Evolutionary conservation across 2,797 vertebrate species (phyloP).

Genomic region (Lerista edwardsae): DNA sequence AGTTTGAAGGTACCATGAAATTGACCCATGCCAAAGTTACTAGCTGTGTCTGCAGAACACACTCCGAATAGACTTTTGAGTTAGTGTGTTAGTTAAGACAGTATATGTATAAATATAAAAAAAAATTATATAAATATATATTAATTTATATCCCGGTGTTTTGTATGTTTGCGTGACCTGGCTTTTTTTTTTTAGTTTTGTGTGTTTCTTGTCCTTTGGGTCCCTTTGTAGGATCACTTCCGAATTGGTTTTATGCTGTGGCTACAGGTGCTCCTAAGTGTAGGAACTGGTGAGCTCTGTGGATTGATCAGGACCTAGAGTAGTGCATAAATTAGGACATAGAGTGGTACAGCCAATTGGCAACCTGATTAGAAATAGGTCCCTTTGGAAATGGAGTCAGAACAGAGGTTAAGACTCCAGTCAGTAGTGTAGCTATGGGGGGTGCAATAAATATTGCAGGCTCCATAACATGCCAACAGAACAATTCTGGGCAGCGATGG

Average conservation of each 20-base stretch:
- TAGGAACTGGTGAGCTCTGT: conserved; percentile 33
- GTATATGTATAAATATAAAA: conserved; percentile 8
- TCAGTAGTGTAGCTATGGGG: too few species aligned
- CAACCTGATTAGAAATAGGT: neutral
- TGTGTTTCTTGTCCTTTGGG: too few species aligned
- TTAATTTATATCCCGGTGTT: conserved; percentile 71
- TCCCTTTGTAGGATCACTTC: conserved; percentile 29
- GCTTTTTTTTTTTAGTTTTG: too few species aligned
- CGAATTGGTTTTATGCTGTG: conserved; percentile 33
- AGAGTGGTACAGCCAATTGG: neutral
- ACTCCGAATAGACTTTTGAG: conserved; percentile 24
- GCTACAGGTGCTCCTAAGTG: conserved; percentile 20
- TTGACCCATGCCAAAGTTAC: conserved; percentile 58
- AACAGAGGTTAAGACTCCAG: neutral
- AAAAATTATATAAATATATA: conserved; percentile 32
- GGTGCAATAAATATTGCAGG: too few species aligned
- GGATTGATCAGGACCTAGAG: conserved; percentile 49
- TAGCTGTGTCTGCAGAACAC: conserved; percentile 49
- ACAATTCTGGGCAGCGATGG: too few species aligned
- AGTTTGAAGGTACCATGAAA: conserved; percentile 25
- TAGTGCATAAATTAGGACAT: too few species aligned
- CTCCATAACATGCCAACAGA: too few species aligned
- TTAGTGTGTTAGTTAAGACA: neutral
- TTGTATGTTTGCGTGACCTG: conserved; percentile 43
- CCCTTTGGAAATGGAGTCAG: neutral